phyloP scores from a whole-genome alignment of 2,888 invertebrate species.

The Tetranychus truncatus region DNA sequence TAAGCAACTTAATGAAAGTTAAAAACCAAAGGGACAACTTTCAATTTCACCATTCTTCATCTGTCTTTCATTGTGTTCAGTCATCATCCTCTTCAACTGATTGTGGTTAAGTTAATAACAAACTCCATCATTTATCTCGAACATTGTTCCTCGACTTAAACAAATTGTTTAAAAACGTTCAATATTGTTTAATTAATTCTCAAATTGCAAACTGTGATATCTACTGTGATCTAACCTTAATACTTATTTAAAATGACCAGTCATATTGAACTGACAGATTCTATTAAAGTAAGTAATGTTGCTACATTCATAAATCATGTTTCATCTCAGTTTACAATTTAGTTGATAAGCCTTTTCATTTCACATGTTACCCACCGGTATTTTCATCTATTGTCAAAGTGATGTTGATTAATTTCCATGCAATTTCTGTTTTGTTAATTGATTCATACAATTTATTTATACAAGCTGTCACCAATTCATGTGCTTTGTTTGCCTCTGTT shows the following conservation, averaged over 20 bases:
- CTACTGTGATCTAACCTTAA: neutral
- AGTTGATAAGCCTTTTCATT: neutral
- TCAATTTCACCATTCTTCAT: too few relatives aligned
- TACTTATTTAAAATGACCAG: neutral
- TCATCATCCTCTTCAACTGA: too few relatives aligned
- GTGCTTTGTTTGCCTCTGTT: neutral
- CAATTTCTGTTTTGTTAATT: neutral
- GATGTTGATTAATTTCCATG: neutral
- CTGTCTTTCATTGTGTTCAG: too few relatives aligned
- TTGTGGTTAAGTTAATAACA: too few relatives aligned
- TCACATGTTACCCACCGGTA: neutral
- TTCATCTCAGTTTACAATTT: neutral
- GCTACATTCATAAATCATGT: neutral
- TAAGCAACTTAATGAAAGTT: too few relatives aligned
- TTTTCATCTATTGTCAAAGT: neutral
- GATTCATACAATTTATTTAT: neutral
- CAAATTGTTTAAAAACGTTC: too few relatives aligned
- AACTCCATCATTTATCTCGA: too few relatives aligned
- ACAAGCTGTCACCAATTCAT: neutral
- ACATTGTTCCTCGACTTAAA: too few relatives aligned
- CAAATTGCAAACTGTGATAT: too few relatives aligned
- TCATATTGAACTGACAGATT: neutral
- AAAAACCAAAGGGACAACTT: too few relatives aligned
- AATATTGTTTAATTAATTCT: too few relatives aligned
- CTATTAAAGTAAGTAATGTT: neutral